Base-by-base conservation (phyloP, 1,140 invertebrate species). In the Leptinotarsa undecemlineata region DNA sequence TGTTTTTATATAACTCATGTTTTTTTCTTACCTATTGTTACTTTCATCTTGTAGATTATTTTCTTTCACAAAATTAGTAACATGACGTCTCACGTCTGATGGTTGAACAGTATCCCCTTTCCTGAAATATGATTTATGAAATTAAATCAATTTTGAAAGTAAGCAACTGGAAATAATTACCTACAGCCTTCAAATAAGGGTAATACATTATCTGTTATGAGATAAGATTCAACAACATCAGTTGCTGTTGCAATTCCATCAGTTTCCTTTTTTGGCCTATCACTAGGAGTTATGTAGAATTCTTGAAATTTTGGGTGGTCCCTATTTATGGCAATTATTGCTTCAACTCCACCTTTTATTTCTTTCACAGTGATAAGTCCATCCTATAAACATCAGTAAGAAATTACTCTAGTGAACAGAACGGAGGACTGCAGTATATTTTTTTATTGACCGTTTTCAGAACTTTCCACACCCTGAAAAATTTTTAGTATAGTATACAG, bases 51-150 rank as follows among this genome's bases (percentile, higher is more conserved):
- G 89, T n/a, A 95, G 87, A 57, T 90, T 87, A 75, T 93, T 89
- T 70, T 86, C 86, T 82, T 90, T 92, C n/a, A 96, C 90, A 84
- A 96, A 96, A 63, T 93, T 90, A 17, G 90, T 92, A 26, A 97
- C 87, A 79, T 88, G 86, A 79, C 90, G 89, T 81, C 93, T 90
- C 63, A 95, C 88, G 71, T 94, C 90, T 8, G 86, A 81, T 20
- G 88, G 85, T 8, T 90, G 88, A 68, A 97, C 84, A 26, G 90
- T 87, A 74, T 91, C 90, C 60, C 93, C 94, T 85, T 95, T 94
- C 80, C 94, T 95, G 82, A 78, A 90, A 88, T 83, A 86, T 57
- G 51, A 17, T 3, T 57, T 19, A 57, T 15, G 17, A n/a, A 57
- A 57, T 15, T 4, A 57, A 57, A 19, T 57, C 51, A 15, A 57